These are phyloP conservation scores for Papilio aristodemus DNA, from an alignment of 1,140 invertebrate genomes.

Conservation along the genomic window DNA sequence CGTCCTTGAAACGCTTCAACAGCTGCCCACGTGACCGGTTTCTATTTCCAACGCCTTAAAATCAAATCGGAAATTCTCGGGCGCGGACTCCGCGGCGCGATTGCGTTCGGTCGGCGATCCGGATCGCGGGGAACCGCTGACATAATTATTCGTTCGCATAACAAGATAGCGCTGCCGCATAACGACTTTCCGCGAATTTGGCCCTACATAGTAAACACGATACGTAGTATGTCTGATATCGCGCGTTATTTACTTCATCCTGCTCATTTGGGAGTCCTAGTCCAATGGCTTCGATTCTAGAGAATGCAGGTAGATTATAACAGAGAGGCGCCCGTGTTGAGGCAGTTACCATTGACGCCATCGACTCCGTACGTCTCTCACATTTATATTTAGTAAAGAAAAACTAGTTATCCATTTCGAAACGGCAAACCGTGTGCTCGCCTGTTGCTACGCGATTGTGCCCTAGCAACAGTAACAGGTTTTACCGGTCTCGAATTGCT, in stretches of 20 bases:
- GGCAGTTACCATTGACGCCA: conserved; percentile 74
- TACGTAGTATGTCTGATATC: conserved; percentile 50
- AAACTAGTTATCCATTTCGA: conserved; percentile 6
- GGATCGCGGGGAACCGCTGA: conserved; percentile 64
- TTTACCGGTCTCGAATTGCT: conserved; percentile 24
- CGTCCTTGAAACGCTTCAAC: conserved; percentile 61
- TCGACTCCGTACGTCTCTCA: conserved; percentile 77
- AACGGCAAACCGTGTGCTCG: conserved; percentile 1
- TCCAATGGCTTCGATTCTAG: conserved; percentile 72
- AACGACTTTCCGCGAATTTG: conserved; percentile 59
- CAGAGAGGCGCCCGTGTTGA: conserved; percentile 76
- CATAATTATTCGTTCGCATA: conserved; percentile 71
- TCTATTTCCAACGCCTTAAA: conserved; percentile 62
- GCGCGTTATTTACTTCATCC: conserved; percentile 52
- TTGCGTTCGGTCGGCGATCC: conserved; percentile 48
- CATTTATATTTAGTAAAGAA: conserved; percentile 42
- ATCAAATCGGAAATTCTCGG: conserved; percentile 64
- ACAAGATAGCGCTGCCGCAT: conserved; percentile 55
- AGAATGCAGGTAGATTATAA: conserved; percentile 76
- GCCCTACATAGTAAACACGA: conserved; percentile 55
- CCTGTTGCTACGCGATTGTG: conserved; percentile 31
- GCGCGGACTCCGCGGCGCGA: conserved; percentile 44
- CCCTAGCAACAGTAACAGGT: conserved; percentile 34
- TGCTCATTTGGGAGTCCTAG: conserved; percentile 76
- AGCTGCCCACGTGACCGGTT: conserved; percentile 67